These are phyloP conservation scores for Diploscapter pachys DNA, from an alignment of 1,140 invertebrate species.

Conservation along the genomic window DNA sequence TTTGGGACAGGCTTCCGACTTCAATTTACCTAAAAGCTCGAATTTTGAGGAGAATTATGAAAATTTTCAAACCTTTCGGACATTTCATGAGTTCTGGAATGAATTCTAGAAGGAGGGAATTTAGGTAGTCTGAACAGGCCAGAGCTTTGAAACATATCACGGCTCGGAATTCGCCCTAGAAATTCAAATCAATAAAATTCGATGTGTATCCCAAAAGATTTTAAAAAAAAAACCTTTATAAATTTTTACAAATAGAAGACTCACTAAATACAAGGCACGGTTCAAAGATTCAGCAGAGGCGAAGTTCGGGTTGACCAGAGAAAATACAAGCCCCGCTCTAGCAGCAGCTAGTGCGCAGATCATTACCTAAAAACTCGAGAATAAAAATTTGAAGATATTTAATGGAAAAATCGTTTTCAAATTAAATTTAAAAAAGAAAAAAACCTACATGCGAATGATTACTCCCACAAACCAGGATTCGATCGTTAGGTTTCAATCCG, in stretches of 20 bases:
- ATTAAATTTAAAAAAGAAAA: too few species aligned
- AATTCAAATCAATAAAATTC: conserved; percentile 5
- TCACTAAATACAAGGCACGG: conserved; percentile 39
- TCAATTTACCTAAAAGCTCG: conserved; percentile 19
- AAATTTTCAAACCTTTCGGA: conserved; percentile 23
- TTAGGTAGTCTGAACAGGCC: conserved; percentile 41
- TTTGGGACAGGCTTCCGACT: conserved; percentile 37
- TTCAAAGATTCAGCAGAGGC: conserved; percentile 39
- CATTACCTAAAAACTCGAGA: conserved; percentile 35
- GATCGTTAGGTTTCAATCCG: conserved; percentile 45
- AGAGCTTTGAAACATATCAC: conserved; percentile 44
- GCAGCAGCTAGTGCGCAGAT: conserved; percentile 47
- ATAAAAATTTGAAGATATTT: not conserved
- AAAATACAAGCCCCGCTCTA: conserved; percentile 53
- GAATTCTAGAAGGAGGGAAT: conserved; percentile 46
- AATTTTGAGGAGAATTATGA: conserved; percentile 28
- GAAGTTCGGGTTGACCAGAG: conserved; percentile 52
- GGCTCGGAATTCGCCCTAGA: conserved; percentile 46
- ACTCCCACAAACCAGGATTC: conserved; percentile 50
- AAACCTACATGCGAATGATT: conserved; percentile 45
- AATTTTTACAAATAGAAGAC: not conserved
- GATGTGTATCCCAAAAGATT: too few species aligned
- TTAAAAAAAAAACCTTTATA: too few species aligned
- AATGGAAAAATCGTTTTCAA: not conserved
- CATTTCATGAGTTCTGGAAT: conserved; percentile 41